Base-by-base conservation (phyloP, 2,888 invertebrate genomes). In the Cactoblastis cactorum region DNA sequence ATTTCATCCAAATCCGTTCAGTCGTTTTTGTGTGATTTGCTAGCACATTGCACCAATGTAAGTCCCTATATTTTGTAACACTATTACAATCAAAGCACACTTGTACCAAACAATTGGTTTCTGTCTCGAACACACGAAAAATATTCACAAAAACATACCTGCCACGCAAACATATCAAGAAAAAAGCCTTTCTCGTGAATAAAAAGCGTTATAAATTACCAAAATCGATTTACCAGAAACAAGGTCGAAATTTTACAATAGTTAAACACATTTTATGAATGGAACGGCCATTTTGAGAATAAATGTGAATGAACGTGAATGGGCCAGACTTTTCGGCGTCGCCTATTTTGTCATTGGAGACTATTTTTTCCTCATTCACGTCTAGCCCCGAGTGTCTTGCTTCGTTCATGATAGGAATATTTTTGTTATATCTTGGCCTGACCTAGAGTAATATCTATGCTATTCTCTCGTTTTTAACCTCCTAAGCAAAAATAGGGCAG, bases 251-350 rank as follows among this genome's bases (percentile, higher is more conserved):
- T 61, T 66, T 63, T 57, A 63, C 56, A 65, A 52, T 56, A 28
- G 53, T 55, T 62, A 53, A 57, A 53, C 55, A 55, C 28, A 35
- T 52, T 64, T 59, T 58, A 59, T 63, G 61, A 73, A 68, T 65
- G 65, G 62, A 58, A 58, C 58, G 37, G 37, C 22, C 28, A 48
- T 48, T 62, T 51, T 45, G 39, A 19, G n/a, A 43, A 46, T 50
- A 51, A 59, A 61, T 45, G 59, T 66, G 65, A 68, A 71, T 74
- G 71, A 71, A 70, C 60, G 67, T 53, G 52, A 43, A 19, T 62
- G 57, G 49, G 32, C 53, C 64, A 77, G 78, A 76, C 76, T 63
- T 59, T 53, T 60, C 63, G 76, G 76, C 77, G 72, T 66, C 78
- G 67, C 65, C 72, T 67, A 74, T 69, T 66, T 66, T 55, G 67